Conservation (phyloP, 2,888 invertebrate species). For the Pachydiplax longipennis region DNA sequence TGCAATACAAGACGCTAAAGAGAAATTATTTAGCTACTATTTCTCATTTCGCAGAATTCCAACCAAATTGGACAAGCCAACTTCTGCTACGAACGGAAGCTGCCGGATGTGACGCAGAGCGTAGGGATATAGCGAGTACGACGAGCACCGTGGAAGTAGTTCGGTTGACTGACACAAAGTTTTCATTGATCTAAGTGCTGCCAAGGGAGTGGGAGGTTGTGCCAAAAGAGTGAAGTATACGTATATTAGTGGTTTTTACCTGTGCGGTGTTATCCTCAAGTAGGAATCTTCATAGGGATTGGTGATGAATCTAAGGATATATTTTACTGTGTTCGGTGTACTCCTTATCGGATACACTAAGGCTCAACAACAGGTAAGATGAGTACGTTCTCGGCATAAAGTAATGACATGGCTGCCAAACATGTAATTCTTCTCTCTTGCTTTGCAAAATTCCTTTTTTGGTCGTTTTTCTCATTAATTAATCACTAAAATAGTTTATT, state of each 20-base stretch:
- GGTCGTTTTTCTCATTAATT: background rate
- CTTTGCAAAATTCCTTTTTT: background rate
- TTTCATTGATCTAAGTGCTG: constrained; percentile 45
- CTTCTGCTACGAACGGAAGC: background rate
- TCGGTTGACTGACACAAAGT: constrained; percentile 34
- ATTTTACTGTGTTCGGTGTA: constrained; percentile 75
- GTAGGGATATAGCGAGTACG: constrained; percentile 30
- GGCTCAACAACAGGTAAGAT: constrained; percentile 77
- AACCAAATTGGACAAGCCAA: background rate
- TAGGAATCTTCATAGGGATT: constrained; percentile 53
- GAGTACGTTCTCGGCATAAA: constrained; percentile 1
- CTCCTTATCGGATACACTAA: constrained; percentile 73
- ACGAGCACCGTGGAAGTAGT: constrained; percentile 26
- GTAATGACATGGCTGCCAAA: constrained; percentile 42
- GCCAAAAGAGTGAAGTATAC: constrained; percentile 37
- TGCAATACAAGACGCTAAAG: no score
- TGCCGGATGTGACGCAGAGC: constrained; percentile 37
- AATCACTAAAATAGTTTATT: background rate
- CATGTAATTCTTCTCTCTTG: background rate
- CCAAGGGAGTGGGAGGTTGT: constrained; percentile 32
- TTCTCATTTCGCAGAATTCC: no score
- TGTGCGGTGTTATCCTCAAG: constrained; percentile 2
- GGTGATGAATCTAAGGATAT: constrained; percentile 82
- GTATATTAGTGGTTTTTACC: constrained; percentile 28
- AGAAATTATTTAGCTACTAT: no score